A percentile compares a stretch with the other conserved stretches of the same genome.
Conservation (phyloP, 2,888 invertebrate genomes). For the Drosophila falleni region DNA sequence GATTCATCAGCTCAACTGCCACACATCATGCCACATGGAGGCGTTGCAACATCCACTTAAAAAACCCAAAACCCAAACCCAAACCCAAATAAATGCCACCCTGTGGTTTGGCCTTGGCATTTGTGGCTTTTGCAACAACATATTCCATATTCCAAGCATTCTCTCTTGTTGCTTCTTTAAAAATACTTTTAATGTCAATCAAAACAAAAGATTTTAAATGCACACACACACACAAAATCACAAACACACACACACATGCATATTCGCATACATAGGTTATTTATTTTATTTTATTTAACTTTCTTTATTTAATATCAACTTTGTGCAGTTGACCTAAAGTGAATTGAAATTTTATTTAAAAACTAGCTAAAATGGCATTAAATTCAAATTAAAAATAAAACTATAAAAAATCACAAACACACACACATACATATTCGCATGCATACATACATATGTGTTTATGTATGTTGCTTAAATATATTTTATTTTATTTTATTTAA, state of each 20-base stretch:
- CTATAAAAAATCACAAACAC: too few species aligned
- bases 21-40: conserved; percentile 28
- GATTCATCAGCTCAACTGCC: conserved; percentile 24
- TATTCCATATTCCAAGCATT: conserved; percentile 6
- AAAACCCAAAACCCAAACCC: too few species aligned
- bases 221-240: not conserved
- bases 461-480: not conserved
- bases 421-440: not conserved
- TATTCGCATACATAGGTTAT: too few species aligned
- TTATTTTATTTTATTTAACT: too few species aligned
- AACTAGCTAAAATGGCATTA: too few species aligned
- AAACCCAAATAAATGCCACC: too few species aligned
- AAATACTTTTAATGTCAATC: conserved; percentile 37
- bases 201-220: conserved; percentile 16
- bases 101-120: conserved; percentile 69
- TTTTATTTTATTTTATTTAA: too few species aligned
- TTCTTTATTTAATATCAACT: too few species aligned
- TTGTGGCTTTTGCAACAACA: conserved; percentile 54
- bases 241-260: too few species aligned
- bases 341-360: too few species aligned
- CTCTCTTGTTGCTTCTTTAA: conserved; percentile 22
- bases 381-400: too few species aligned
- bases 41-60: conserved; percentile 10
- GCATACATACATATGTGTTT: not conserved
- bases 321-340: too few species aligned